A percentile compares a stretch with the other conserved stretches of the same genome.
Conservation (phyloP, 2,888 invertebrate species). For the Rhabditoides inermis region DNA sequence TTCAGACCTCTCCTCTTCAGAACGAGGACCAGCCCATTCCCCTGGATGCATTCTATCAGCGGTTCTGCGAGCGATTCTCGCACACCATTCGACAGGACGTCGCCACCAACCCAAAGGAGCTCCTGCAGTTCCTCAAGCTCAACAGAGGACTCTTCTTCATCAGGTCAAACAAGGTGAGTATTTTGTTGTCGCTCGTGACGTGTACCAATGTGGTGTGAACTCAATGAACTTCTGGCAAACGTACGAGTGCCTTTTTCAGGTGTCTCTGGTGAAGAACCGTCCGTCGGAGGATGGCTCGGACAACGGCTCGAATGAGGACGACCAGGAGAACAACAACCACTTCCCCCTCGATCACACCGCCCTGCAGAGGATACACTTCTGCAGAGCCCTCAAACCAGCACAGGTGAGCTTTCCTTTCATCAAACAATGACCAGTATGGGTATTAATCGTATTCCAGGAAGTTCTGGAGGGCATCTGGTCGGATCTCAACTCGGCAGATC, state of each 20-base stretch:
- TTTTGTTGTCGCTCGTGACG: neutral
- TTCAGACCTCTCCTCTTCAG: constrained; percentile 11
- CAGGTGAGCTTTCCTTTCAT: constrained; percentile 21
- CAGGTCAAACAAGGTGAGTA: constrained; percentile 68
- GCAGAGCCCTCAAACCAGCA: constrained; percentile 46
- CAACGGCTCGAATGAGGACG: constrained; percentile 39
- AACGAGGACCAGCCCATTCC: constrained; percentile 51
- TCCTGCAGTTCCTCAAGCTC: constrained; percentile 80
- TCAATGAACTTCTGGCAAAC: neutral
- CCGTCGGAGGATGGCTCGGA: constrained; percentile 47
- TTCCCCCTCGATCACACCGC: constrained; percentile 46
- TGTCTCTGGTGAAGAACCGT: constrained; percentile 43
- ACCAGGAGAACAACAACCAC: constrained; percentile 36
- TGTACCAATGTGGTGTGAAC: neutral
- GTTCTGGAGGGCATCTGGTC: constrained; percentile 31
- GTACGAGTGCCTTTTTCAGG: constrained; percentile 8
- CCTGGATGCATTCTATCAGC: constrained; percentile 46
- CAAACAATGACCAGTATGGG: neutral
- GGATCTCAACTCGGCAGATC: constrained; percentile 32
- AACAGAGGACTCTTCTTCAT: constrained; percentile 90
- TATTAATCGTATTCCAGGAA: constrained; percentile 19
- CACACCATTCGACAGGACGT: constrained; percentile 59
- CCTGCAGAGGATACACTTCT: constrained; percentile 38
- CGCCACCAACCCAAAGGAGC: constrained; percentile 80
- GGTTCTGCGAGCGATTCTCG: constrained; percentile 50